Evolutionary conservation across 2,113 vertebrate genomes (phyloP).

Genomic region (Calyptomena viridis): DNA sequence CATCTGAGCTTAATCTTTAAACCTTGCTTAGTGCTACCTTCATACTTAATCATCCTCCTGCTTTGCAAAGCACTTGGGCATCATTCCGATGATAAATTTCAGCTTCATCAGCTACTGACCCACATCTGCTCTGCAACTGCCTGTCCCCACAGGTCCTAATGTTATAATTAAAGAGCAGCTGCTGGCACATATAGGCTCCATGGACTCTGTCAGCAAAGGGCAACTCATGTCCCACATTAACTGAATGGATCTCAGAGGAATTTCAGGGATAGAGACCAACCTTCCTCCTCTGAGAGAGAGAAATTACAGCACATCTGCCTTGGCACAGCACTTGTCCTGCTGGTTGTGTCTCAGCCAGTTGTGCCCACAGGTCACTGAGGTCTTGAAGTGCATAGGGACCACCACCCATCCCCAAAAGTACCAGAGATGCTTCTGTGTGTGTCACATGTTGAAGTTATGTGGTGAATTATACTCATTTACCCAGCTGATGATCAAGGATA

Average conservation of each 20-base stretch:
- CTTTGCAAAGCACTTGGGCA: conserved; percentile 48
- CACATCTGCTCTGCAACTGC: conserved; percentile 41
- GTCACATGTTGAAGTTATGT: neutral
- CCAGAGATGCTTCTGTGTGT: neutral
- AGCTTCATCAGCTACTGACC: conserved; percentile 63
- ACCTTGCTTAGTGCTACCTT: conserved; percentile 48
- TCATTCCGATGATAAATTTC: conserved; percentile 65
- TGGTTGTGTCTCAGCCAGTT: neutral
- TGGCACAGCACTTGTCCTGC: neutral
- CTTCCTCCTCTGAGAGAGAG: neutral
- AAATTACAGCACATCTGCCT: neutral
- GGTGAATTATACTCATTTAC: neutral
- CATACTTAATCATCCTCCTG: conserved; percentile 62
- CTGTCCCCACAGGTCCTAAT: conserved; percentile 31
- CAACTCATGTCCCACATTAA: conserved; percentile 56
- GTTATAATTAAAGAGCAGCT: conserved; percentile 60
- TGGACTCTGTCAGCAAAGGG: conserved; percentile 15
- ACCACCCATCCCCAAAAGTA: neutral
- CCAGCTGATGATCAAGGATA: neutral
- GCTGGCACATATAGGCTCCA: conserved; percentile 11
- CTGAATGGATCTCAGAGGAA: conserved; percentile 42
- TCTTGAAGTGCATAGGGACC: neutral
- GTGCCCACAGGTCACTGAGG: neutral
- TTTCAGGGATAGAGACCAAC: neutral
- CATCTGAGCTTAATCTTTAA: conserved; percentile 53